A percentile compares a stretch with the other conserved stretches of the same genome.
Evolutionary conservation across 2,888 invertebrate genomes (phyloP).

Genomic region (Timandra comae): DNA sequence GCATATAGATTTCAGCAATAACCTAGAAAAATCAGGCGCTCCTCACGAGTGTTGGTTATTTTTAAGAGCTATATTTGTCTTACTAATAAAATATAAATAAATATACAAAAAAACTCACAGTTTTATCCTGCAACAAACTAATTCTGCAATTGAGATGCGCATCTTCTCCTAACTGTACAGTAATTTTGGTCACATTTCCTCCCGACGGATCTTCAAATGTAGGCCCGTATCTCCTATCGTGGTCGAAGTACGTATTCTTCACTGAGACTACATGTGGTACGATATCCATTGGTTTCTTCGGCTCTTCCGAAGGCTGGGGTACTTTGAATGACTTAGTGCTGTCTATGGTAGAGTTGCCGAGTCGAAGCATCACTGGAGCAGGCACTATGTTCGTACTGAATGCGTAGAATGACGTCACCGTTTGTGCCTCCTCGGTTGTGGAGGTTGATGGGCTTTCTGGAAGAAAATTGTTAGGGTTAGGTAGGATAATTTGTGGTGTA

Average conservation of each 20-base stretch:
- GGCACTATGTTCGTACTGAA: conserved; percentile 59
- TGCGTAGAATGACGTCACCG: conserved; percentile 64
- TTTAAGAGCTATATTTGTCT: too few species aligned
- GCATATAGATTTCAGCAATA: too few species aligned
- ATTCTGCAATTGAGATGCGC: conserved; percentile 85
- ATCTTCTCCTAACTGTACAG: conserved; percentile 83
- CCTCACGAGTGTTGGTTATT: too few species aligned
- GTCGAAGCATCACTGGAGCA: conserved; percentile 61
- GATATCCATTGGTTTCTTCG: conserved; percentile 28
- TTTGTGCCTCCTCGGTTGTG: conserved; percentile 47
- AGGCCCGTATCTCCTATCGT: conserved; percentile 80
- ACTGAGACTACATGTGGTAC: conserved; percentile 58
- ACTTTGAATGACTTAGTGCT: conserved; percentile 71
- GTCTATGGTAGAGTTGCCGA: conserved; percentile 71
- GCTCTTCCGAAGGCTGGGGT: conserved; percentile 48
- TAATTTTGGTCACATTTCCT: conserved; percentile 81
- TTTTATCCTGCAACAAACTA: conserved; percentile 84
- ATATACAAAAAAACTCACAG: too few species aligned
- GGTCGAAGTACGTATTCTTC: conserved; percentile 66
- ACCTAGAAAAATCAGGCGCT: too few species aligned
- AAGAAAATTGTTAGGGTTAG: too few species aligned
- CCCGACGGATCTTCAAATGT: conserved; percentile 79
- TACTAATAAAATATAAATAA: too few species aligned
- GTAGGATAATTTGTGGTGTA: too few species aligned
- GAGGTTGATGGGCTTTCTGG: conserved; percentile 47